Base-by-base conservation (phyloP, 2,797 vertebrate species). In the Lacerta viridis region DNA sequence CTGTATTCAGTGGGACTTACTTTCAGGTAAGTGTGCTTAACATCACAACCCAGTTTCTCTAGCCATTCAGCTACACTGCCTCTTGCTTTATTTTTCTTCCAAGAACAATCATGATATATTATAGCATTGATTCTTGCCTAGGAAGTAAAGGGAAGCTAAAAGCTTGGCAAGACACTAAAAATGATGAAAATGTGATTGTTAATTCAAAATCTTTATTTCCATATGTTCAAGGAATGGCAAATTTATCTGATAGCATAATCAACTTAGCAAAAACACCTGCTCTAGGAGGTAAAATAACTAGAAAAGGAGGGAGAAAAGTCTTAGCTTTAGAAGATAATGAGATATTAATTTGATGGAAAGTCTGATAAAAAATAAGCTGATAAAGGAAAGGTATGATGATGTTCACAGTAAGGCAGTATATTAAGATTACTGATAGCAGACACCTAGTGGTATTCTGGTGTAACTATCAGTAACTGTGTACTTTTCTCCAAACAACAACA, bases 191-290 rank as follows among this genome's bases (percentile, higher is more conserved):
- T 87, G 46, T 91, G 88, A 86, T 81, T 95, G 91, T 79, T 95
- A 93, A 83, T 93, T 93, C 93, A 80, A 80, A 88, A 92, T 87
- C 3, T 84, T 80, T 90, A 41, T 77, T 92, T 89, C 93, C 94
- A 80, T 93, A 83, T 92, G 92, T 66, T 92, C 92, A 80, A 84
- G 85, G 92, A 91, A 80, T 83, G 90, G 83, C 89, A 88, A 0
- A 3, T 59, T 66, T 23, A 59, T 88, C 88, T 46, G 91, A 85
- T 39, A 94, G 83, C 76, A 1, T 83, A 91, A 93, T 0, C 71
- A 36, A 41, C 76, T 92, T 91, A 61, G 27, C 43, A 87, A 41
- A 89, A 92, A 74, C 39, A 89, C 90, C 92, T 93, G 90, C 77
- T 89, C 46, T 41, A 80, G 83, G 39, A 79, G 86, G 86, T 68